Evolutionary conservation across 1,140 invertebrate genomes (phyloP).

Genomic region (Trachymyrmex septentrionalis): DNA sequence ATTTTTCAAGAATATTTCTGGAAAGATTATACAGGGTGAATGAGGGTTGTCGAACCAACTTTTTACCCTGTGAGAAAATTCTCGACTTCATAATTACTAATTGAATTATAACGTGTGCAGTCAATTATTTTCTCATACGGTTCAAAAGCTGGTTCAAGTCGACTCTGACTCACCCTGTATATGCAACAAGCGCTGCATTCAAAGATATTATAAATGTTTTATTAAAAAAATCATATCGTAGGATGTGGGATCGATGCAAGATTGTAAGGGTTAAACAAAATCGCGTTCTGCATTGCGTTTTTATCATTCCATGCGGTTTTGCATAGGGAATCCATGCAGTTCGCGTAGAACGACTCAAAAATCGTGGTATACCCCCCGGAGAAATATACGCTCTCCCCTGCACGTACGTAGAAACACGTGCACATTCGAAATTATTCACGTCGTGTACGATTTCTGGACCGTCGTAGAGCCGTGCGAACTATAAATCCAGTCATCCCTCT

Average conservation of each 20-base stretch:
- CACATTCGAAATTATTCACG: constrained; percentile 76
- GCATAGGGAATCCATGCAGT: constrained; percentile 46
- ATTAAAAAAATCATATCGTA: constrained; percentile 9
- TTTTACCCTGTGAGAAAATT: too few relatives aligned
- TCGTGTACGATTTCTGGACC: constrained; percentile 68
- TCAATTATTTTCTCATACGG: too few relatives aligned
- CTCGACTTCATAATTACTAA: too few relatives aligned
- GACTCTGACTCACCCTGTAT: too few relatives aligned
- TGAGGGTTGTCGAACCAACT: too few relatives aligned
- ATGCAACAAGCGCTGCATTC: not conserved
- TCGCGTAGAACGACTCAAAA: constrained; percentile 56
- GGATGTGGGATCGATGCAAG: constrained; percentile 8
- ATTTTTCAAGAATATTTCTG: constrained; percentile 28
- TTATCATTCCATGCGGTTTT: constrained; percentile 31
- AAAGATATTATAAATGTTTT: not conserved
- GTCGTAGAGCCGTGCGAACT: constrained; percentile 58
- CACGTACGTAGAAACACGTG: constrained; percentile 69
- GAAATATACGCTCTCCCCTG: constrained; percentile 30
- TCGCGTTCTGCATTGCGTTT: constrained; percentile 19
- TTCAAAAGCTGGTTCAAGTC: too few relatives aligned
- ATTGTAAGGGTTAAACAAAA: constrained; percentile 35
- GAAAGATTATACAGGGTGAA: not conserved
- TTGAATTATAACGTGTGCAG: too few relatives aligned
- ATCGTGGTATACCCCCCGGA: constrained; percentile 46
- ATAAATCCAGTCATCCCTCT: constrained; percentile 70